Percentiles rank a stretch among this genome's conserved stretches.
Evolutionary conservation across 2,797 vertebrate genomes (phyloP).

Genomic region (Hippocampus kuda): DNA sequence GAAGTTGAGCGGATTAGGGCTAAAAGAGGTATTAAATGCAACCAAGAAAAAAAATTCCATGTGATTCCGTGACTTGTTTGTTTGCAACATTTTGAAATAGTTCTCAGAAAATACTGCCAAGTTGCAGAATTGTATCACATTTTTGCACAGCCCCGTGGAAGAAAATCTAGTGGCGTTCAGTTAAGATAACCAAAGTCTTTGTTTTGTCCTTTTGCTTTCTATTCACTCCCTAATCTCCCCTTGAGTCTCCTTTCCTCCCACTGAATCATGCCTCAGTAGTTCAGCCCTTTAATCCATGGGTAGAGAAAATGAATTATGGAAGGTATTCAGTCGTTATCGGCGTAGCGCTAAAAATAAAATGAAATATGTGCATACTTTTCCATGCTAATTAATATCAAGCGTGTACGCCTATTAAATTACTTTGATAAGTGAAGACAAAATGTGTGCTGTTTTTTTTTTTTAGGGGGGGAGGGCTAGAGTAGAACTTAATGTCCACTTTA

Average conservation of each 20-base stretch:
- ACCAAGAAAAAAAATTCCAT: not conserved
- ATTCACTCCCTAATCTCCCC: conserved; percentile 1
- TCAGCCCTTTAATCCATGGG: conserved; percentile 30
- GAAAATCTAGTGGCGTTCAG: not conserved
- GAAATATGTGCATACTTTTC: not conserved
- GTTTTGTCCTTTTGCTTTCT: conserved; percentile 4
- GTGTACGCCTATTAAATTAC: not conserved
- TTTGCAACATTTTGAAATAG: not conserved
- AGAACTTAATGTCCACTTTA: not conserved
- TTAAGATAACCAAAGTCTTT: not conserved
- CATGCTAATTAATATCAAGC: not conserved
- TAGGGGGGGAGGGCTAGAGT: not conserved
- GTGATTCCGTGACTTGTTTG: not conserved
- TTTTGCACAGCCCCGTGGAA: not conserved
- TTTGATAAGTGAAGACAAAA: not conserved
- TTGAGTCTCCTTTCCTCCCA: conserved; percentile 1
- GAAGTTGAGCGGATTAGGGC: conserved; percentile 43
- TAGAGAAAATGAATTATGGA: conserved; percentile 33
- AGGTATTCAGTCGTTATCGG: conserved; percentile 27
- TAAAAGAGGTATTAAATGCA: not conserved
- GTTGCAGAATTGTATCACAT: not conserved
- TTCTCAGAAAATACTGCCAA: not conserved
- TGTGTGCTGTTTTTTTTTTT: not conserved
- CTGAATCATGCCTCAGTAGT: conserved; percentile 9
- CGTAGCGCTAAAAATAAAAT: conserved; percentile 12